Conservation (phyloP, 2,797 vertebrate species). For the Brachymystax lenok region DNA sequence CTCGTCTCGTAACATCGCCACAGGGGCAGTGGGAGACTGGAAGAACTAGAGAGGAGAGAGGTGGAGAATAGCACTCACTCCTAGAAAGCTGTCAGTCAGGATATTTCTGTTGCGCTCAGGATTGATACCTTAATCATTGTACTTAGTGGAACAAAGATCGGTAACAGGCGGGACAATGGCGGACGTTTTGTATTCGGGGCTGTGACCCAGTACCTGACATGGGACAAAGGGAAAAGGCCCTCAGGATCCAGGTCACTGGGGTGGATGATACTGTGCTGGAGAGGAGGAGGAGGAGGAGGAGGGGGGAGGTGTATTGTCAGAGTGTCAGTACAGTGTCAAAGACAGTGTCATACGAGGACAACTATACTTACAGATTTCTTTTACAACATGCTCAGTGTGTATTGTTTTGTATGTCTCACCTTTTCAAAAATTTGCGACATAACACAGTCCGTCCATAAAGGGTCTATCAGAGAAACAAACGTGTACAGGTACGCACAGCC, state of each 20-base stretch:
- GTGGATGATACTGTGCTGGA: constrained; percentile 37
- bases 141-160: constrained; percentile 70
- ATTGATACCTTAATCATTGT: constrained; percentile 71
- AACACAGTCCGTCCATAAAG: too few species aligned
- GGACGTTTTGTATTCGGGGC: constrained; percentile 61
- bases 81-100: constrained; percentile 20
- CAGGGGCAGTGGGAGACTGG: too few species aligned
- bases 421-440: neutral
- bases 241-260: constrained; percentile 54
- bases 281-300: neutral
- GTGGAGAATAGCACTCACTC: constrained; percentile 26
- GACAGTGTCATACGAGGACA: constrained; percentile 27
- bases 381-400: neutral
- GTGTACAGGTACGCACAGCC: too few species aligned
- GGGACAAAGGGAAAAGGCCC: constrained; percentile 39
- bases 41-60: constrained; percentile 15
- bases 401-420: neutral
- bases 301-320: too few species aligned
- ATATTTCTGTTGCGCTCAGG: constrained; percentile 30
- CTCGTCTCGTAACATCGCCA: constrained; percentile 36
- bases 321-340: neutral
- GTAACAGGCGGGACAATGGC: constrained; percentile 67
- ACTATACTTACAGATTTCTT: neutral
- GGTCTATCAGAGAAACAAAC: too few species aligned
- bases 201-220: constrained; percentile 57